Conservation (phyloP, 2,797 vertebrate species). For the Xerus rutilus region DNA sequence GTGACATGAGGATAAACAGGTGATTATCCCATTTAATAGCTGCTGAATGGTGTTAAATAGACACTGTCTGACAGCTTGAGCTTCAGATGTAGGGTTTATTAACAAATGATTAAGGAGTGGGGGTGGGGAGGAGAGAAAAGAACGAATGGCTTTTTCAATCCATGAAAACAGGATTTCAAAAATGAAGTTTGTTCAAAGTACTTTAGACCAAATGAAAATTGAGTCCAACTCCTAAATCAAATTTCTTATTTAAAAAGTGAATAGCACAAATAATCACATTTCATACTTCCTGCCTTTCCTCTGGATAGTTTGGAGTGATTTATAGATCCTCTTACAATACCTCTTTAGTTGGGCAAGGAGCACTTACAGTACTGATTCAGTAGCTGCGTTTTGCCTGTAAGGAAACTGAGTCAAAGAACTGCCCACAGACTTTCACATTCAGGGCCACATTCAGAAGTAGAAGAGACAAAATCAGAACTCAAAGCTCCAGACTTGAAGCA, state of each 20-base stretch:
- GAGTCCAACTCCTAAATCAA: slow-evolving; percentile 60
- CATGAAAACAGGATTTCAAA: slow-evolving; percentile 64
- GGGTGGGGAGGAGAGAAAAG: slow-evolving; percentile 16
- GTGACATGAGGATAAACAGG: slow-evolving; percentile 84
- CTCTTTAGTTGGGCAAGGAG: background rate
- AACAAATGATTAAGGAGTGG: slow-evolving; percentile 59
- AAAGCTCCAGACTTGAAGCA: background rate
- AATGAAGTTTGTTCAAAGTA: slow-evolving; percentile 42
- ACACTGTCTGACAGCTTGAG: slow-evolving; percentile 76
- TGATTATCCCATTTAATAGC: slow-evolving; percentile 87
- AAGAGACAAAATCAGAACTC: background rate
- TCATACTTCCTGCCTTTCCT: slow-evolving; percentile 64
- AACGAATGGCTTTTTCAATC: slow-evolving; percentile 13
- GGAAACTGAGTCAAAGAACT: slow-evolving; percentile 12
- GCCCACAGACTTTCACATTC: background rate
- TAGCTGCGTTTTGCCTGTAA: background rate
- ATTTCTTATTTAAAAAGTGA: slow-evolving; percentile 53
- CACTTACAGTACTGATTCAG: background rate
- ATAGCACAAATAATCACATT: slow-evolving; percentile 55
- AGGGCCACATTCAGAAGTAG: background rate
- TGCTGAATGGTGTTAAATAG: slow-evolving; percentile 84
- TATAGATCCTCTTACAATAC: background rate
- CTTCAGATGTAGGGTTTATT: slow-evolving; percentile 72
- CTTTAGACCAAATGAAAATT: slow-evolving; percentile 45
- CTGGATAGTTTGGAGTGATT: background rate